Conservation (phyloP, 2,888 invertebrate species). For the Eledone cirrhosa region DNA sequence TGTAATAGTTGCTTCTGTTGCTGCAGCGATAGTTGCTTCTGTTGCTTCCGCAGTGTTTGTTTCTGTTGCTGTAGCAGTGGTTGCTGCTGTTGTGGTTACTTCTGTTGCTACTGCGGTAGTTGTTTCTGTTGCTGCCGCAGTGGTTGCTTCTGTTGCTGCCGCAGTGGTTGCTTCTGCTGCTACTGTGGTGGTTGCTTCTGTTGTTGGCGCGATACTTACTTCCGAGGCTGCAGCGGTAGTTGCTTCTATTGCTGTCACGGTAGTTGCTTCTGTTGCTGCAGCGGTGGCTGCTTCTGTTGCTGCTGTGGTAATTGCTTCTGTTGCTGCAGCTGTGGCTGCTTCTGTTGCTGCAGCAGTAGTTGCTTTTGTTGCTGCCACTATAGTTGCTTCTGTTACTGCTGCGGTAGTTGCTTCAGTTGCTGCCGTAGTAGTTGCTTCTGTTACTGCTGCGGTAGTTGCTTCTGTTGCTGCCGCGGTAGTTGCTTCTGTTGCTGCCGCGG, state of each 20-base stretch:
- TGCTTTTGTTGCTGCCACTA: background rate
- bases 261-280: background rate
- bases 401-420: background rate
- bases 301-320: background rate
- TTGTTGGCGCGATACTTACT: background rate
- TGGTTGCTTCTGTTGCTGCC: no score
- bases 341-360: slow-evolving; percentile 18
- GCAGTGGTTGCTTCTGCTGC: slow-evolving; percentile 27
- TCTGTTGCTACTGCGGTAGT: no score
- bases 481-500: background rate
- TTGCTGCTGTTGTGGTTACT: no score
- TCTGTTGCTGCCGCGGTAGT: background rate
- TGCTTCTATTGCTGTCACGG: background rate
- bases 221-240: background rate
- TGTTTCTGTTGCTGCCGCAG: no score
- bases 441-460: background rate
- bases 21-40: no score
- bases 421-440: background rate
- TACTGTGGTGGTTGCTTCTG: background rate
- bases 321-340: background rate
- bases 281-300: background rate
- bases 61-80: no score
- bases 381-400: background rate
- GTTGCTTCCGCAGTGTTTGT: no score
- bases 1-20: no score